These are phyloP conservation scores for Rhopalosiphum padi DNA, from an alignment of 1,140 invertebrate species.

Conservation along the genomic window DNA sequence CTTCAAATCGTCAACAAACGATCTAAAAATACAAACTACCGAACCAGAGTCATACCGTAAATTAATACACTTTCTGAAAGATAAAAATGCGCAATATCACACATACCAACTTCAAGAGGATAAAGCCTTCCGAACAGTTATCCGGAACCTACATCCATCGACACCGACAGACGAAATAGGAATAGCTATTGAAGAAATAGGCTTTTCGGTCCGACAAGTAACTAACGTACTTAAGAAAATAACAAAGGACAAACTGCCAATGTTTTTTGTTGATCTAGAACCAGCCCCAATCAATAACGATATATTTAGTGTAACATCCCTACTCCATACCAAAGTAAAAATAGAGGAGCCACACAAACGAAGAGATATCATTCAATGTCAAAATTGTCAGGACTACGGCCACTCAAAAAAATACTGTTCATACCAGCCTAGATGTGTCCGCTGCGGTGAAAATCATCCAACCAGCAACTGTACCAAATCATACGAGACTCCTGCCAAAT, in stretches of 20 bases:
- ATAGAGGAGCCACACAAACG: conserved; percentile 59
- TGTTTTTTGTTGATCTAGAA: conserved; percentile 54
- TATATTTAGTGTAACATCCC: conserved; percentile 2
- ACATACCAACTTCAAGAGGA: conserved; percentile 62
- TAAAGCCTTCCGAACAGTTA: conserved; percentile 62
- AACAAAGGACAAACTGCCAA: conserved; percentile 10
- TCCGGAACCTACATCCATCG: conserved; percentile 61
- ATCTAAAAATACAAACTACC: conserved; percentile 16
- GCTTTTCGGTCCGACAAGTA: not conserved
- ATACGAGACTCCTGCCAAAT: conserved; percentile 55
- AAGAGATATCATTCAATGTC: conserved; percentile 61
- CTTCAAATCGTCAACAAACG: not conserved
- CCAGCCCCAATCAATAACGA: conserved; percentile 62
- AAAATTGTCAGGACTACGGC: conserved; percentile 58
- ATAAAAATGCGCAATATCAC: conserved; percentile 56
- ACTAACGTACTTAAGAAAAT: not conserved
- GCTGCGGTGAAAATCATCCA: conserved; percentile 62
- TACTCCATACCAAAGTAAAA: conserved; percentile 4
- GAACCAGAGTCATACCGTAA: not conserved
- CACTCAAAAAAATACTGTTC: conserved; percentile 63
- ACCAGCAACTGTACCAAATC: conserved; percentile 63
- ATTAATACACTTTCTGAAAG: not conserved
- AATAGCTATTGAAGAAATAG: not conserved
- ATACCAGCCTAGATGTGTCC: conserved; percentile 62
- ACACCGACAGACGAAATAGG: conserved; percentile 45